These are phyloP conservation scores for Phasianus colchicus DNA, from an alignment of 2,113 vertebrate genomes.

Conservation along the genomic window DNA sequence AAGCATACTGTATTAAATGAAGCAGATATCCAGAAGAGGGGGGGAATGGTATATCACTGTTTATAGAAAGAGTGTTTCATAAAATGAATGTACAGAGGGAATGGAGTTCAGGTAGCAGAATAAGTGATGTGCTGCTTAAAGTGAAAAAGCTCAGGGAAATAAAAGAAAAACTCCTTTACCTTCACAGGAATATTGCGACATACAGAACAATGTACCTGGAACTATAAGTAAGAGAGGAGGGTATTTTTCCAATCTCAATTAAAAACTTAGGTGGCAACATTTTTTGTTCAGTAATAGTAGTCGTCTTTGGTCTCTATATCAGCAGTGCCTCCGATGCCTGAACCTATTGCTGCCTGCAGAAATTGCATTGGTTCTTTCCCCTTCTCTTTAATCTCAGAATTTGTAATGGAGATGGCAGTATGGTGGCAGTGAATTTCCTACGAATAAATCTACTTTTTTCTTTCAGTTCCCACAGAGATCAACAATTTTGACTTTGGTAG, in stretches of 20 bases:
- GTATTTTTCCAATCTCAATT: neutral
- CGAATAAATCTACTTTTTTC: neutral
- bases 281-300: neutral
- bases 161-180: neutral
- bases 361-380: neutral
- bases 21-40: neutral
- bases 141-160: neutral
- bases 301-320: accelerated
- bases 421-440: neutral
- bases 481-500: neutral
- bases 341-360: neutral
- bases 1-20: neutral
- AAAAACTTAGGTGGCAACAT: neutral
- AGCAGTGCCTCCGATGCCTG: neutral
- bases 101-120: neutral
- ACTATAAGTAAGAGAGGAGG: neutral
- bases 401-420: neutral
- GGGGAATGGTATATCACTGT: neutral
- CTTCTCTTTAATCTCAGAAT: neutral
- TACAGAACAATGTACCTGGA: neutral
- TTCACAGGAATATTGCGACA: neutral
- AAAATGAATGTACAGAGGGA: neutral
- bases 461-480: neutral
- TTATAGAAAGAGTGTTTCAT: neutral
- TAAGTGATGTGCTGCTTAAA: neutral